Conservation (phyloP, 2,888 invertebrate species). For the Callyntrura guangdongensis region DNA sequence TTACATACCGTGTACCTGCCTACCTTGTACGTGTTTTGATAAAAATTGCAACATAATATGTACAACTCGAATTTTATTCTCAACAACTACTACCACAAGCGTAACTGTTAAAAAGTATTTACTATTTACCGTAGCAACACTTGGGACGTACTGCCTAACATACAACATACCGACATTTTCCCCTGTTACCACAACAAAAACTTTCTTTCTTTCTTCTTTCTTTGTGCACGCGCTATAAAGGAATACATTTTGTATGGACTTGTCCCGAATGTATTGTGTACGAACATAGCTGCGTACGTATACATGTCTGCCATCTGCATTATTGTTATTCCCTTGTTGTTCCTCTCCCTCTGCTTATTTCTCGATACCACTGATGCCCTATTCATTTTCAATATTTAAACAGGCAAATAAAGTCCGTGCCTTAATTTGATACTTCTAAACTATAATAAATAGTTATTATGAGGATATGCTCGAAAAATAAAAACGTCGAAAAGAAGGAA, state of each 20-base stretch:
- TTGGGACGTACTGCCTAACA: background rate
- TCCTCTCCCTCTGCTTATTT: background rate
- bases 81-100: slow-evolving; percentile 31
- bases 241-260: background rate
- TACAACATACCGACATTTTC: slow-evolving; percentile 2
- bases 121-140: slow-evolving; percentile 39
- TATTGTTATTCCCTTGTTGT: background rate
- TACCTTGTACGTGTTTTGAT: background rate
- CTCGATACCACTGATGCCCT: too few relatives aligned
- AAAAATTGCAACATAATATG: slow-evolving; percentile 27
- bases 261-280: too few relatives aligned
- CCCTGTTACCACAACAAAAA: slow-evolving; percentile 47
- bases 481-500: too few relatives aligned
- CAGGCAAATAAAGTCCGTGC: too few relatives aligned
- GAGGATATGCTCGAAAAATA: too few relatives aligned
- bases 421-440: too few relatives aligned
- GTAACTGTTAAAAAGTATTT: slow-evolving; percentile 5
- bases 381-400: too few relatives aligned
- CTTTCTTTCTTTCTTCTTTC: background rate
- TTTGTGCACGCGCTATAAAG: background rate
- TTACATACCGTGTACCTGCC: background rate
- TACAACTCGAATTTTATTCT: slow-evolving; percentile 10
- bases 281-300: too few relatives aligned
- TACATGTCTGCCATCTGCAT: too few relatives aligned
- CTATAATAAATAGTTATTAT: too few relatives aligned